Base-by-base conservation (phyloP, 2,113 vertebrate genomes). In the Proterorhinus semilunaris region DNA sequence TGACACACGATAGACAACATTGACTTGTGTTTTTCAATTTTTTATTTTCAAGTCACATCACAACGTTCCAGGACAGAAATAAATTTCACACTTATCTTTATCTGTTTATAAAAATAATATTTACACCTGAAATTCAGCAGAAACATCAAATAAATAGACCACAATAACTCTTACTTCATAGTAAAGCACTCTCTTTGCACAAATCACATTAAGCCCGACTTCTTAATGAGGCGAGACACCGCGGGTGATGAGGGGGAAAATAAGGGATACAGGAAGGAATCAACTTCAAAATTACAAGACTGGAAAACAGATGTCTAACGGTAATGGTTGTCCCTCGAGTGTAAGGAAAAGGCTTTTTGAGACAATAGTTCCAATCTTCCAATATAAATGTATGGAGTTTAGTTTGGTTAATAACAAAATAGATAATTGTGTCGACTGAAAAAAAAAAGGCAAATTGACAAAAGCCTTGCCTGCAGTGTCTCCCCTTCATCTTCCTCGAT, bases 91-190 rank as follows among this genome's bases (percentile, higher is more conserved):
- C 78, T 65, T 63, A 55, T 0, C 0, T 62, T 73, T 82, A 7
- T 68, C 10, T 49, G 70, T 69, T 88, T 90, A 91, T 79, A 91
- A 91, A 92, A 92, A 91, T 88, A 89, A 88, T 87, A 88, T 90
- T 83, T 84, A 84, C 68, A 78, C 67, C 51, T 58, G 69, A 47
- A 77, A 59, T 81, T 66, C 67, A 79, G 81, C 75, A 77, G 78
- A 87, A 85, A 86, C 79, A 77, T 53, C 65, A 88, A 92, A 94
- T 94, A 94, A 93, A 94, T 93, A 93, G 71, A 78, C 62, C 36
- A 79, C 69, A 79, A 58, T 10, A 13, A 67, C 72, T 48, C 58
- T 58, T 6, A 68, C 58, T 57, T 65, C 27, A 49, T 55, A 64
- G 62, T 61, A 48, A 52, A 66, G 62, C 46, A 68, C 72, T 52